Evolutionary conservation across 2,113 vertebrate species (phyloP), one percentile per base, ranked within the genome.

Genomic region (Heteronetta atricapilla): DNA sequence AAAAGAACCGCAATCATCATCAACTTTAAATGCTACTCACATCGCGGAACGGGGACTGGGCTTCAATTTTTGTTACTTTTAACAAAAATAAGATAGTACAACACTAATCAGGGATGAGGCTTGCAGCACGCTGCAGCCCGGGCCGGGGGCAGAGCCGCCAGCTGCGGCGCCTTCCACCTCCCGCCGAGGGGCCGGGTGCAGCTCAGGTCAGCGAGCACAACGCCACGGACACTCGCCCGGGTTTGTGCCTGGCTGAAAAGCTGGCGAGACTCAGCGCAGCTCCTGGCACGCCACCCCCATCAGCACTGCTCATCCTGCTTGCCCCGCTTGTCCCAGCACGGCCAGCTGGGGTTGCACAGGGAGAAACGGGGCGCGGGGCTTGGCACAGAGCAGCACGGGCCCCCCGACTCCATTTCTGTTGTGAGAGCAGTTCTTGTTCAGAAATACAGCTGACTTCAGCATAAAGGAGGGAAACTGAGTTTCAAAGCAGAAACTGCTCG

Each of bases 1-100:
- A 94, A 93, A 96, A 96, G 94, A 94, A 96, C 95, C 89, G 95
- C 95, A 97, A 95, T 94, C 90, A 95, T 94, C 94, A 96, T 94
- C 94, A 96, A 89, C 92, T 95, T 95, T 90, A 96, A 96, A 96
- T 92, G 96, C 96, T 96, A 91, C 88, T 94, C 88, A 88, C 93
- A 96, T 92, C 9, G 0, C 40, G 29, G 89, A 91, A 86, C 82
- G 90, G 86, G 86, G 93, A 89, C 76, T 48, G 74, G 89, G 88
- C 89, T 94, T 95, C 95, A 95, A 96, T 95, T 96, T 95, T 83
- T 95, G 91, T 86, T 95, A 94, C 95, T 95, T 94, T 91, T 91
- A 91, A 96, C 95, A 94, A 90, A 94, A 93, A 92, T 93, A 94
- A 96, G 89, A 91, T 64, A 85, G 85, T 88, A 86, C 82, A 90